A percentile compares a stretch with the other conserved stretches of the same genome.
Evolutionary conservation across 92 coral and sea anemone genomes (phyloP).

Genomic region (Heteractis magnifica): DNA sequence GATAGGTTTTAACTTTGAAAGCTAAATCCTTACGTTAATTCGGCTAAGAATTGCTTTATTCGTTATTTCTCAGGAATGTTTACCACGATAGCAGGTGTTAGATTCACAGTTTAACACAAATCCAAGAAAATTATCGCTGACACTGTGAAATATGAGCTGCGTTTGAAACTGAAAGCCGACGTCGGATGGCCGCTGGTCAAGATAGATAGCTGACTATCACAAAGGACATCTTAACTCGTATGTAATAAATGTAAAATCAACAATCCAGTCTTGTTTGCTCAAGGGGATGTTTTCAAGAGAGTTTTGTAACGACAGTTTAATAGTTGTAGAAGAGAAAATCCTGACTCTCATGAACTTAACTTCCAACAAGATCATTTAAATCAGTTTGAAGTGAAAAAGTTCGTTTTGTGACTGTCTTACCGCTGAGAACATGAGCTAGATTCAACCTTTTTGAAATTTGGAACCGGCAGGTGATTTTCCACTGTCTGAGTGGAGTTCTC

Average conservation of each 20-base stretch:
- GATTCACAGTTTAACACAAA: conserved; percentile 13
- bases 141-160: conserved; percentile 8
- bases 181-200: conserved; percentile 12
- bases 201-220: conserved; percentile 6
- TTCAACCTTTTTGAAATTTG: neutral
- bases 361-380: neutral
- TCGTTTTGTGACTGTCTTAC: neutral
- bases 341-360: neutral
- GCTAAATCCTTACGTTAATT: neutral
- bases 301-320: neutral
- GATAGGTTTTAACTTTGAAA: neutral
- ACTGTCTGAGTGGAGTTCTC: neutral
- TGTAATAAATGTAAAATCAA: conserved; percentile 17
- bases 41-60: neutral
- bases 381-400: neutral
- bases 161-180: conserved; percentile 9
- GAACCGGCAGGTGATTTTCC: neutral
- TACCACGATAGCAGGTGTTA: neutral
- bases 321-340: neutral
- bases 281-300: neutral
- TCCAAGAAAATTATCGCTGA: conserved; percentile 4
- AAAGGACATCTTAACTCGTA: conserved; percentile 4
- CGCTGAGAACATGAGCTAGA: neutral
- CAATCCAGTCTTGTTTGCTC: conserved; percentile 2
- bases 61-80: conserved; percentile 5